Conservation (phyloP, 2,113 vertebrate genomes). For the Boleophthalmus pectinirostris region DNA sequence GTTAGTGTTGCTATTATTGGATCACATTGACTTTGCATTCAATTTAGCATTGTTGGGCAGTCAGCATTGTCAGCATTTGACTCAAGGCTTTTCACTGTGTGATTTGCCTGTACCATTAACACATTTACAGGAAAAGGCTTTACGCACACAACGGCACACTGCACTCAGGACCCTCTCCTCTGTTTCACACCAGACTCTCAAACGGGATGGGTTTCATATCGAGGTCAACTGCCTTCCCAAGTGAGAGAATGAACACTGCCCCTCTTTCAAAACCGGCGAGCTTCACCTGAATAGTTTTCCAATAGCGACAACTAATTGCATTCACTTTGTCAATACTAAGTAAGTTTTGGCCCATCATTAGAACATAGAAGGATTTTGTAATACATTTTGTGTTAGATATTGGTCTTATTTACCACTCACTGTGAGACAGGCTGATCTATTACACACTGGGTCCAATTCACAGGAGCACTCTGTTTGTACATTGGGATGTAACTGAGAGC, state of each 20-base stretch:
- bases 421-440: slow-evolving; percentile 40
- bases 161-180: not conserved
- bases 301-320: slow-evolving; percentile 12
- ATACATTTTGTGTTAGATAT: slow-evolving; percentile 47
- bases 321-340: slow-evolving; percentile 43
- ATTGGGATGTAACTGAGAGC: slow-evolving; percentile 16
- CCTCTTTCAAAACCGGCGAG: slow-evolving; percentile 14
- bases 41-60: slow-evolving; percentile 34
- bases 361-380: slow-evolving; percentile 17
- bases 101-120: not conserved
- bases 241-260: slow-evolving; percentile 11
- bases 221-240: slow-evolving; percentile 20
- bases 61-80: slow-evolving; percentile 46
- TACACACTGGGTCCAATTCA: slow-evolving; percentile 38
- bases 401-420: slow-evolving; percentile 43
- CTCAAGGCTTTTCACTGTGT: slow-evolving; percentile 31
- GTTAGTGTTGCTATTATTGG: slow-evolving; percentile 7
- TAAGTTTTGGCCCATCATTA: slow-evolving; percentile 42
- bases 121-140: slow-evolving; percentile 4
- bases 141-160: not conserved
- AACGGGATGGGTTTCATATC: not conserved
- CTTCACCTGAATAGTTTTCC: not conserved
- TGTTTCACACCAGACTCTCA: slow-evolving; percentile 1
- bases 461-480: slow-evolving; percentile 9
- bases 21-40: slow-evolving; percentile 4